Evolutionary conservation across 2,113 vertebrate genomes (phyloP), one percentile per base, ranked within the genome.

Genomic region (Pavo muticus): DNA sequence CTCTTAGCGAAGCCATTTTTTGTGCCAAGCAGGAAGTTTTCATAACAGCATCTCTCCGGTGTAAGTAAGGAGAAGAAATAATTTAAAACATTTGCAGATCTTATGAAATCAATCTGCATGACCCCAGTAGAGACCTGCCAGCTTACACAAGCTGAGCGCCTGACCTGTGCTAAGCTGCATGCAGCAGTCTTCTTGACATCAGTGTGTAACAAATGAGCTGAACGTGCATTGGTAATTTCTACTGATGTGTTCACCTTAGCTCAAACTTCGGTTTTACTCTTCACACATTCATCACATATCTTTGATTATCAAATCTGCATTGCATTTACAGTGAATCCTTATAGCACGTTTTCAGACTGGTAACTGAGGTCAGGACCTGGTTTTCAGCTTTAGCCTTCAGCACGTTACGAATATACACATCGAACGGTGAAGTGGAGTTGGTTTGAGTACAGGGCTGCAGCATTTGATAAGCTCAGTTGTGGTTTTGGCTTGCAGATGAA

Each of bases 401-500:
- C n/a, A 23, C 44, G 23, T 88, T 83, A 52, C 60, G 44, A 75
- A 78, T 91, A 78, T 64, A 84, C 88, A 87, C 77, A 84, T 87
- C 72, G 80, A 81, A 88, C 68, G 80, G 73, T 40, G 56, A 57
- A 88, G 73, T 37, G 18, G 35, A 61, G 21, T 64, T 88, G n/a
- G 65, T 89, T 82, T 88, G 88, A 84, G 54, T 47, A 74, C 52
- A 57, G 40, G 19, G 57, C 72, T 90, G 37, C 75, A 88, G 44
- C 65, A 78, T 81, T 90, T 91, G 83, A 91, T 95, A 91, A 93
- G 95, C 86, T 87, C 90, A 82, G 0, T 37, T 78, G 79, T 88
- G 73, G 72, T 71, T 94, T 96, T 95, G 91, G 85, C 91, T 87
- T 86, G 57, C 65, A 88, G 35, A 54, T 84, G 83, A 87, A 77